These are phyloP conservation scores for Electrona antarctica DNA, from an alignment of 2,113 vertebrate genomes.

Conservation along the genomic window DNA sequence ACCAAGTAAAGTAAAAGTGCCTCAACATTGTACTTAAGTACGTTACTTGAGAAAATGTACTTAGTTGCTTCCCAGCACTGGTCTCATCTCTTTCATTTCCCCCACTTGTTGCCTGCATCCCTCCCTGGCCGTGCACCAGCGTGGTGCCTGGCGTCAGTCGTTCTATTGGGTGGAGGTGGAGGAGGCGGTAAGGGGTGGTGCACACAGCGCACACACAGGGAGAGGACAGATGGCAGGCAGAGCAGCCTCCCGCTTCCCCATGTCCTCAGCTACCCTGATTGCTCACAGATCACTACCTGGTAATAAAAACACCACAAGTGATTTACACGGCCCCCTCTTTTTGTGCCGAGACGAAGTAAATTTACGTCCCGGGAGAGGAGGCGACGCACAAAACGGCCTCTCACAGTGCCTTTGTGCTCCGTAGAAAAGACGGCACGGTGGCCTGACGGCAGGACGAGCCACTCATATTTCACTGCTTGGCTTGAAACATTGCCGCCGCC, in stretches of 20 bases:
- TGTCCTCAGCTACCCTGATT: conserved; percentile 18
- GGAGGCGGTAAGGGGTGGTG: not conserved
- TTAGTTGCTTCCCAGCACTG: not conserved
- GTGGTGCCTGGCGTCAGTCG: conserved; percentile 23
- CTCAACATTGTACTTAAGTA: not conserved
- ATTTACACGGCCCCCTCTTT: conserved; percentile 31
- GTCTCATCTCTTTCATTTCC: not conserved
- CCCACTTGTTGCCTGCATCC: conserved; percentile 41
- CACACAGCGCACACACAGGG: not conserved
- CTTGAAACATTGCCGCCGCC: not conserved
- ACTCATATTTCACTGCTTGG: conserved; percentile 24
- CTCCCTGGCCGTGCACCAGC: conserved; percentile 19
- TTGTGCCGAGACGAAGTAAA: conserved; percentile 42
- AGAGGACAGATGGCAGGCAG: conserved; percentile 47
- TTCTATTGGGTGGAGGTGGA: not conserved
- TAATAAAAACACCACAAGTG: conserved; percentile 30
- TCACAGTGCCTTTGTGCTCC: conserved; percentile 33
- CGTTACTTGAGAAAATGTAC: not conserved
- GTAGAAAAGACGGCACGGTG: not conserved
- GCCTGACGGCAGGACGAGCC: conserved; percentile 9
- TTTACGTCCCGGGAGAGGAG: conserved; percentile 30
- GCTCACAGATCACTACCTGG: conserved; percentile 56
- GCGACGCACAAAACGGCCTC: conserved; percentile 24
- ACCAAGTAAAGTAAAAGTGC: no score
- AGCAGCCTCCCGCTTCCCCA: not conserved